Conservation (phyloP, 2,113 vertebrate species). For the Grantiella picta region DNA sequence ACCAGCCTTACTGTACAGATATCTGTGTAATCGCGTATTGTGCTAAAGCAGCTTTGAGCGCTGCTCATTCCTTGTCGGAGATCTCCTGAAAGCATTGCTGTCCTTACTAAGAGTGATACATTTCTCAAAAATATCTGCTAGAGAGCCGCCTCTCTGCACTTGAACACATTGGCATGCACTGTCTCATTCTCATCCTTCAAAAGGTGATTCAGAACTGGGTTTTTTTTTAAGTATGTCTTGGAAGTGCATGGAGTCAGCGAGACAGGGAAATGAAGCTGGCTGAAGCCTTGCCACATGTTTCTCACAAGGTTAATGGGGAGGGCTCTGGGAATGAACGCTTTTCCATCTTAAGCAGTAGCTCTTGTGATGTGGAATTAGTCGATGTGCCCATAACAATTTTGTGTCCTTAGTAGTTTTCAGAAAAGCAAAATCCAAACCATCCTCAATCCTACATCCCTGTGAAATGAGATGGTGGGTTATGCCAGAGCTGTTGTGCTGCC, state of each 20-base stretch:
- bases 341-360: neutral
- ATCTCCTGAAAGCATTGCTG: neutral
- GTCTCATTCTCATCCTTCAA: neutral
- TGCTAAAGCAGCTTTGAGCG: fast-evolving
- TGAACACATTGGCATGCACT: neutral
- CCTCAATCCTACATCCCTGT: neutral
- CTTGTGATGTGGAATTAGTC: fast-evolving
- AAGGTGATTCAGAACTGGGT: neutral
- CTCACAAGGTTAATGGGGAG: neutral
- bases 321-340: neutral
- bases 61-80: neutral
- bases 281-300: neutral
- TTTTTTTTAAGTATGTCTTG: neutral
- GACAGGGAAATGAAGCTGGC: neutral
- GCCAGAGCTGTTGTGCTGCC: neutral
- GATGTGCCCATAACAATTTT: neutral
- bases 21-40: fast-evolving
- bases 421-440: neutral
- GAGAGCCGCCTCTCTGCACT: neutral
- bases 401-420: neutral
- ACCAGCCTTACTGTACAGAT: neutral
- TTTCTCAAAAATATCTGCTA: neutral
- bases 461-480: neutral
- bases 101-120: neutral
- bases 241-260: neutral